Conservation (phyloP, 64 coral and sea anemone species). For the Platygyra sinensis region DNA sequence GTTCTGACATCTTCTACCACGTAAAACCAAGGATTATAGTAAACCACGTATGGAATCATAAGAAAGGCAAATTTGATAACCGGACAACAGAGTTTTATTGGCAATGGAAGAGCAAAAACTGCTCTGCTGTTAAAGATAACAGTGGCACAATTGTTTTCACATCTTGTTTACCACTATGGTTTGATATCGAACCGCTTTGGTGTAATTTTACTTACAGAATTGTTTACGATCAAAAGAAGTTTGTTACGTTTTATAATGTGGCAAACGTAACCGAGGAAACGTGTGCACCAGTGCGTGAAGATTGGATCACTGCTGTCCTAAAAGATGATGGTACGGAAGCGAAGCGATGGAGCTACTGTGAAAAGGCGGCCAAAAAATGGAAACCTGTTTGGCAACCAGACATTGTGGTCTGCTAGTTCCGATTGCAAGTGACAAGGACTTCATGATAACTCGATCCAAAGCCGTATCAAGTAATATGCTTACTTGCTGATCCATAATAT, state of each 20-base stretch:
- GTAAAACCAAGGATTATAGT: background rate
- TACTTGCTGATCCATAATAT: no score
- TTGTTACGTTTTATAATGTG: background rate
- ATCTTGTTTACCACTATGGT: background rate
- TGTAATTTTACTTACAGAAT: conserved; percentile 20
- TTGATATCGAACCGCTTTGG: conserved; percentile 1
- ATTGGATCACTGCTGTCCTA: background rate
- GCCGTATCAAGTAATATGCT: no score
- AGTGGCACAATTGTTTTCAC: background rate
- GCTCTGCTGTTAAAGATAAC: background rate
- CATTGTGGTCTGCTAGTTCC: no score
- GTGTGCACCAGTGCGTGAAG: background rate
- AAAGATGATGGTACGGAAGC: background rate
- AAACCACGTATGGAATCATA: background rate
- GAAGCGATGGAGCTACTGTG: background rate
- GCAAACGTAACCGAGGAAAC: background rate
- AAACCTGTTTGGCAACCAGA: background rate
- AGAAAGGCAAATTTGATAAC: background rate
- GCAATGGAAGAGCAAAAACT: background rate
- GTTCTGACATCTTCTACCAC: conserved; percentile 6
- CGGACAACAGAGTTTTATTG: background rate
- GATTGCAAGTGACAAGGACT: no score
- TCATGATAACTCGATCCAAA: no score
- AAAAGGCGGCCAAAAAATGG: background rate
- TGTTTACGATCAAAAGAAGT: background rate